Conservation (phyloP, 2,113 vertebrate genomes). For the Notothenia rossii region DNA sequence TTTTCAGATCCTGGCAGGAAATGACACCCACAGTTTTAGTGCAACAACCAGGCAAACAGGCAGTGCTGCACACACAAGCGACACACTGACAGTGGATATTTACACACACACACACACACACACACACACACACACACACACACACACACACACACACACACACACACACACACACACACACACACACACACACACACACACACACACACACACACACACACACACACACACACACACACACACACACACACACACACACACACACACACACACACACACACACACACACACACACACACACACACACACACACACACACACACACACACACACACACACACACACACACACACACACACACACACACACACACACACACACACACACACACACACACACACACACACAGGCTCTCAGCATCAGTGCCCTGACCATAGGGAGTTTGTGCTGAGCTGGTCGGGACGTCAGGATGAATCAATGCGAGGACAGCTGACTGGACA, state of each 20-base stretch:
- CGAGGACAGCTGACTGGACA: slow-evolving; percentile 86
- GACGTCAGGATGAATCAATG: slow-evolving; percentile 87
- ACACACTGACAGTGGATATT: too few relatives aligned
- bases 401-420: slow-evolving; percentile 75
- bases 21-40: slow-evolving; percentile 53
- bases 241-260: slow-evolving; percentile 30
- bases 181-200: too few relatives aligned
- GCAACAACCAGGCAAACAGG: slow-evolving; percentile 55
- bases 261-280: slow-evolving; percentile 58
- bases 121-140: too few relatives aligned
- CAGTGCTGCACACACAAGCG: not conserved
- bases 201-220: slow-evolving; percentile 23
- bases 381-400: slow-evolving; percentile 46
- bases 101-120: too few relatives aligned
- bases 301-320: slow-evolving; percentile 59
- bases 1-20: slow-evolving; percentile 56
- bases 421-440: slow-evolving; percentile 82
- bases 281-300: slow-evolving; percentile 49
- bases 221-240: slow-evolving; percentile 1
- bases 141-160: too few relatives aligned
- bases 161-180: too few relatives aligned
- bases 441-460: slow-evolving; percentile 88
- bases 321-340: slow-evolving; percentile 28
- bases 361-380: slow-evolving; percentile 15
- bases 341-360: too few relatives aligned